These are phyloP conservation scores for Siderastrea radians DNA, from an alignment of 92 coral and sea anemone genomes.

Conservation along the genomic window DNA sequence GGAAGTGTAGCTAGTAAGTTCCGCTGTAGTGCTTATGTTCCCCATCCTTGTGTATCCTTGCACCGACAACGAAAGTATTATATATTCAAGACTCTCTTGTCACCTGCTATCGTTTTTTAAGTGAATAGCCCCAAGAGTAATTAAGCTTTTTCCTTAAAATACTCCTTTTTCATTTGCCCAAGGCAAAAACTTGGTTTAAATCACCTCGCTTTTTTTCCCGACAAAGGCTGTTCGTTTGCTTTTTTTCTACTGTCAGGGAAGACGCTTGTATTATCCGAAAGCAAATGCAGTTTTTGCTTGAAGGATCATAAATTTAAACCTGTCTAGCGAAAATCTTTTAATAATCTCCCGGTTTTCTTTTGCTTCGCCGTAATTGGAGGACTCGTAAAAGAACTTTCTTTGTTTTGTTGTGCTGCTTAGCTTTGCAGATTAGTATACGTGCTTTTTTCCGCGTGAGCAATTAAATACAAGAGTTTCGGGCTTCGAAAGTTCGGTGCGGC, in stretches of 20 bases:
- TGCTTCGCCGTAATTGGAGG: conserved; percentile 34
- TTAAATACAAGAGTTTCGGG: background rate
- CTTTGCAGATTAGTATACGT: conserved; percentile 15
- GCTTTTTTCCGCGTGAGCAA: background rate
- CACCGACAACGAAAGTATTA: background rate
- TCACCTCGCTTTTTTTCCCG: background rate
- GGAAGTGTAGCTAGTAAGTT: background rate
- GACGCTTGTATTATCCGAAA: background rate
- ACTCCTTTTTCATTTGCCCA: background rate
- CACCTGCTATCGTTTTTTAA: conserved; percentile 9
- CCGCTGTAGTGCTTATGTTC: conserved; percentile 34
- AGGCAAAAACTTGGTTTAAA: background rate
- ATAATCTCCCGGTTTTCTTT: conserved; percentile 20
- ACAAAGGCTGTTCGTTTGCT: background rate
- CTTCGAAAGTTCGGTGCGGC: background rate
- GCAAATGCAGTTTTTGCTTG: conserved; percentile 35
- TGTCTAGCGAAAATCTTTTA: conserved; percentile 40
- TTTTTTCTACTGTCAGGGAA: background rate
- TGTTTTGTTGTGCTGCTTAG: conserved; percentile 18
- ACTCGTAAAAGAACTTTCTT: conserved; percentile 3
- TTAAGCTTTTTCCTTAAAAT: background rate
- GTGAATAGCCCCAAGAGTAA: conserved; percentile 4
- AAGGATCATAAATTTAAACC: conserved; percentile 37
- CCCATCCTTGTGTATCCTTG: background rate
- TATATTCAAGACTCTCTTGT: background rate